Conservation (phyloP, 2,888 invertebrate species). For the Sarcophaga carnaria region DNA sequence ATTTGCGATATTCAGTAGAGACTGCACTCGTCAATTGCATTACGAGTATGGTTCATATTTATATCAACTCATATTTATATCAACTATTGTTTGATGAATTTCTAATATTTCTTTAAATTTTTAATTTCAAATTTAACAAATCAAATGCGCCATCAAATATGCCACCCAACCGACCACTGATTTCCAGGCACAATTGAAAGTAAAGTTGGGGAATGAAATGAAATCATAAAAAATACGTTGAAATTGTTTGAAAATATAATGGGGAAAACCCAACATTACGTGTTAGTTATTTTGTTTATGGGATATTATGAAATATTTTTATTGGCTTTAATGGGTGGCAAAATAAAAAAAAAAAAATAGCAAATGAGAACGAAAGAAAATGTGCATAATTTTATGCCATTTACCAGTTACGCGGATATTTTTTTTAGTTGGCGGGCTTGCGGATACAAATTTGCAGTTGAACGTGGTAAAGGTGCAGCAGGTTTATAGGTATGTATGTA, state of each 20-base stretch:
- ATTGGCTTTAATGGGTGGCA: constrained; percentile 63
- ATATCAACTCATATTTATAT: too few species aligned
- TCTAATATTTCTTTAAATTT: not conserved
- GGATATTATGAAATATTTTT: constrained; percentile 65
- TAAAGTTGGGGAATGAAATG: constrained; percentile 25
- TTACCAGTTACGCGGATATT: constrained; percentile 32
- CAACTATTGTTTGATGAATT: too few species aligned
- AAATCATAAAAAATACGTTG: constrained; percentile 12
- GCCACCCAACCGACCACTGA: constrained; percentile 1
- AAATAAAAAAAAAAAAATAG: constrained; percentile 3
- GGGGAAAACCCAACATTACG: constrained; percentile 60
- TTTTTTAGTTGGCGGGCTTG: constrained; percentile 43
- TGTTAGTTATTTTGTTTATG: constrained; percentile 61
- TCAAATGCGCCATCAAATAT: constrained; percentile 27
- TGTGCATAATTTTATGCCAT: constrained; percentile 61
- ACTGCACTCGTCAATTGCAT: too few species aligned
- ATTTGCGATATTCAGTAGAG: too few species aligned
- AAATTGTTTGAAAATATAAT: constrained; percentile 56
- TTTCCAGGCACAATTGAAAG: constrained; percentile 29
- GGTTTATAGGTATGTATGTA: not conserved
- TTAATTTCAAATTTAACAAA: constrained; percentile 6
- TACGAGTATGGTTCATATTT: too few species aligned
- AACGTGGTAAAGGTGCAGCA: constrained; percentile 53
- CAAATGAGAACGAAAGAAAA: constrained; percentile 10
- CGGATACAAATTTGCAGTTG: constrained; percentile 27